Evolutionary conservation across 2,113 vertebrate species (phyloP).

Genomic region (Corvus moneduloides): DNA sequence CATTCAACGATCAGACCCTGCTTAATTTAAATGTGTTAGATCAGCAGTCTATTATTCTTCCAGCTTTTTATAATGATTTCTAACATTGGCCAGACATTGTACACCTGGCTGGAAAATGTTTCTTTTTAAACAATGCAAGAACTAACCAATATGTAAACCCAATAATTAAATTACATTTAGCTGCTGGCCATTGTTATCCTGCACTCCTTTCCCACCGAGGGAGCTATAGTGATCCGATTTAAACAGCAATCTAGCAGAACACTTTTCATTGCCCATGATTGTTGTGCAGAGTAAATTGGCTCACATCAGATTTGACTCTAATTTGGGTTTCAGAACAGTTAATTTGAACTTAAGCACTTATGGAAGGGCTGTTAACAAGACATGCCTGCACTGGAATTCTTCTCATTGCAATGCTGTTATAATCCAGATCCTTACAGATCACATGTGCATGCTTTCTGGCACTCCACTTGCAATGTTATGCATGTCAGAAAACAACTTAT

Average conservation of each 20-base stretch:
- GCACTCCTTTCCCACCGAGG: background rate
- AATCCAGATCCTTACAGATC: background rate
- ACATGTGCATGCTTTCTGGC: background rate
- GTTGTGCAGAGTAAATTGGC: constrained; percentile 47
- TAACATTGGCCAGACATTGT: background rate
- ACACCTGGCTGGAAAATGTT: constrained; percentile 43
- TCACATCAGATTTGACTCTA: constrained; percentile 65
- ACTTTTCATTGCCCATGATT: constrained; percentile 44
- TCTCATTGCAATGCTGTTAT: background rate
- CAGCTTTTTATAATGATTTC: constrained; percentile 23
- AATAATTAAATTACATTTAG: constrained; percentile 70
- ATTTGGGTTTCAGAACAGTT: constrained; percentile 66
- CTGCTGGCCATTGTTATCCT: constrained; percentile 36
- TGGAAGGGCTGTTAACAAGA: constrained; percentile 43
- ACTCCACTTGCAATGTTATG: background rate
- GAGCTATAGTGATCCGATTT: constrained; percentile 40
- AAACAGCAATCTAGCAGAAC: constrained; percentile 46
- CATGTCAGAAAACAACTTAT: background rate
- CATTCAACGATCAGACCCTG: constrained; percentile 2
- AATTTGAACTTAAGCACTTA: constrained; percentile 66
- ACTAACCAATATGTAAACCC: constrained; percentile 22
- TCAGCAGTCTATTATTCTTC: constrained; percentile 4
- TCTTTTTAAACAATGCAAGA: constrained; percentile 62
- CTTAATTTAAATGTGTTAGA: constrained; percentile 26
- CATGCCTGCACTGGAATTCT: constrained; percentile 9